Evolutionary conservation across 2,113 vertebrate genomes (phyloP).

Genomic region (western clawed frog (Xenopus tropicalis)): UCB_Xtro_10.0 CM004451.2:54462501-54463000

Average conservation of each 20-base stretch:
- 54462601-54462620: background rate
- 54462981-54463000: too few species aligned
- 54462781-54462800: slow-evolving; percentile 60
- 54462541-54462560: too few species aligned
- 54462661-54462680: slow-evolving; percentile 73
- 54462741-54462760: slow-evolving; percentile 50
- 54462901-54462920: background rate
- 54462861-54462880: slow-evolving; percentile 20
- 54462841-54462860: slow-evolving; percentile 54
- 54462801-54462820: slow-evolving; percentile 55
- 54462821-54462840: slow-evolving; percentile 62
- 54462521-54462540: too few species aligned
- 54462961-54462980: too few species aligned
- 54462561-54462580: too few species aligned
- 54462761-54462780: slow-evolving; percentile 59
- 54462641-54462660: slow-evolving; percentile 63
- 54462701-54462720: slow-evolving; percentile 67
- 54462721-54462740: slow-evolving; percentile 60
- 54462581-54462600: too few species aligned
- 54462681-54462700: slow-evolving; percentile 60
- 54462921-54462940: background rate
- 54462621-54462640: slow-evolving; percentile 66
- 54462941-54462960: background rate
- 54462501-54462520: too few species aligned
- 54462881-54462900: slow-evolving; percentile 3